phyloP scores from a whole-genome alignment of 2,113 vertebrate genomes.

The Paradoxurus hermaphroditus region DNA sequence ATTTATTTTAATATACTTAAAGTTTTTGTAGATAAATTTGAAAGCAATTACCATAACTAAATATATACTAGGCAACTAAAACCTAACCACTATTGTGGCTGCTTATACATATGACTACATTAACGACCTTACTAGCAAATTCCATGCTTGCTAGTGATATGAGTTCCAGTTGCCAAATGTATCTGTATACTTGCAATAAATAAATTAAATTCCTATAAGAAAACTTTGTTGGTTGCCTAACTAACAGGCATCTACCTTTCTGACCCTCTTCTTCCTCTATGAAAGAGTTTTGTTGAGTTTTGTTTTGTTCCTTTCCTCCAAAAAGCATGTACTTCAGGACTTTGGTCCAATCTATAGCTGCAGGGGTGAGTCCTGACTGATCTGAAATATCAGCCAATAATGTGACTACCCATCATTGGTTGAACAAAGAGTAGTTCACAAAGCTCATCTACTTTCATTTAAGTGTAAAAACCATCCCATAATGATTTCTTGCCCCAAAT shows the following conservation, averaged over 20 bases:
- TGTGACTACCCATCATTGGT: not conserved
- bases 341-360: not conserved
- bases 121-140: not conserved
- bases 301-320: not conserved
- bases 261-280: not conserved
- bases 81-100: not conserved
- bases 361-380: not conserved
- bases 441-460: not conserved
- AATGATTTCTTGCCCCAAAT: not conserved
- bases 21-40: not conserved
- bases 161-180: not conserved
- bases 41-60: conserved; percentile 12
- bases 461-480: not conserved
- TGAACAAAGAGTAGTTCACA: not conserved
- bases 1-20: not conserved
- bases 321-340: not conserved
- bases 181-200: not conserved
- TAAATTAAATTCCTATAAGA: not conserved
- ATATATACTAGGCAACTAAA: not conserved
- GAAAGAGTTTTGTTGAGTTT: not conserved
- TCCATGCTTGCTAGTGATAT: not conserved
- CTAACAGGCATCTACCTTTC: not conserved
- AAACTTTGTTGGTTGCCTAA: not conserved
- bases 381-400: not conserved
- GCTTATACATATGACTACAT: not conserved